Base-by-base conservation (phyloP, 2,888 invertebrate genomes). In the Agapetus fuscipes region DNA sequence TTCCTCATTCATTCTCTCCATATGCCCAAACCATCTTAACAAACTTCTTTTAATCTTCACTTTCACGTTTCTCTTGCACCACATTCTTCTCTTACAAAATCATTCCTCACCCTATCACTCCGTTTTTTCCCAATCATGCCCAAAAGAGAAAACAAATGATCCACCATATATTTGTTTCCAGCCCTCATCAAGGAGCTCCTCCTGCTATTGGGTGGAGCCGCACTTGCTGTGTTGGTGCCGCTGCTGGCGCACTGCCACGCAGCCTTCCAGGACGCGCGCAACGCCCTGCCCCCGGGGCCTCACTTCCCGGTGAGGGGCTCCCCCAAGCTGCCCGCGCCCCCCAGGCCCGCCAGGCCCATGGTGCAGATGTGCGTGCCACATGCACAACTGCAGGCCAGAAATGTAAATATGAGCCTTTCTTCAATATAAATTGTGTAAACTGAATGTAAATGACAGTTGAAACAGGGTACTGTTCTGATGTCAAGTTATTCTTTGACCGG, bases 341-440 rank as follows among this genome's bases (percentile, higher is more conserved):
- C 37, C 1, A 30, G 45, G 16, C 43, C 44, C 13, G 39, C 44
- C 17, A 27, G 47, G 34, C 86, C 87, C 1, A 83, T 86, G 80
- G 81, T 85, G 36, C 89, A 83, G 63, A 88, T 87, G 86, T 80
- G 80, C 49, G 78, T 88, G 48, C 83, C 86, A 13, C 77, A 82
- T 50, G 79, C 77, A 44, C 83, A 83, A 53, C 61, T 87, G 28
- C 81, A 83, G 54, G 72, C 76, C 31, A 65, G 74, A 15, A 78
- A 78, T 62, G 78, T 77, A 58, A 20, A 20, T 53, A 56, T 48
- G 17, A 28, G n/a, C n/a, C n/a, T n/a, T 28, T 38, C 39, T 27
- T 29, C 11, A 31, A 6, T 15, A 13, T 30, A n/a, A n/a, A n/a
- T n/a, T n/a, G n/a, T n/a, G n/a, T n/a, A n/a, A n/a, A n/a, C n/a